These are phyloP conservation scores for Colaptes auratus DNA, from an alignment of 2,113 vertebrate species.

Conservation along the genomic window DNA sequence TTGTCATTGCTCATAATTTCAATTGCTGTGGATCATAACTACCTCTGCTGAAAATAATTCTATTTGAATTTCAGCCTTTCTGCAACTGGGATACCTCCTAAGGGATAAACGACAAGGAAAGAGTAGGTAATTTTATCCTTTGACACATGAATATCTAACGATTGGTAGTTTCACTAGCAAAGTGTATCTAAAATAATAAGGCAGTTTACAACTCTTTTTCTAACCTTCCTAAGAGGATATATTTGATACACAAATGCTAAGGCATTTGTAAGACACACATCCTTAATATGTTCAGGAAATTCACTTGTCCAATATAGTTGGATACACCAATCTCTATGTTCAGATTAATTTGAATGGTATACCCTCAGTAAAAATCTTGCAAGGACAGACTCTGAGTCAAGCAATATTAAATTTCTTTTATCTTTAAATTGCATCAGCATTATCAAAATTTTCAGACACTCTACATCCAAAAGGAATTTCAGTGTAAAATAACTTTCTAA, in stretches of 20 bases:
- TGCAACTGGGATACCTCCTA: background rate
- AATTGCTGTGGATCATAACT: background rate
- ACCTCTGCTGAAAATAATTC: background rate
- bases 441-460: background rate
- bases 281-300: background rate
- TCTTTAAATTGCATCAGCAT: background rate
- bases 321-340: background rate
- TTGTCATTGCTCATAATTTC: background rate
- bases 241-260: conserved; percentile 12
- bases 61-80: background rate
- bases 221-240: background rate
- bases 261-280: background rate
- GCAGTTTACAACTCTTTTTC: background rate
- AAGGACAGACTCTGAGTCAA: background rate
- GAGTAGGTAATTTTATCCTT: background rate
- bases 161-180: background rate
- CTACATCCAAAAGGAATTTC: background rate
- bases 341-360: background rate
- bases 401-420: background rate
- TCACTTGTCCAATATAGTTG: background rate
- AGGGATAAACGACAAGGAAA: background rate
- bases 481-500: background rate
- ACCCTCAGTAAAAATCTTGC: no score
- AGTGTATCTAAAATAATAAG: background rate
- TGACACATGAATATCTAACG: background rate